phyloP scores from a whole-genome alignment of 64 coral and sea anemone genomes.

The Porites australiensis region DNA sequence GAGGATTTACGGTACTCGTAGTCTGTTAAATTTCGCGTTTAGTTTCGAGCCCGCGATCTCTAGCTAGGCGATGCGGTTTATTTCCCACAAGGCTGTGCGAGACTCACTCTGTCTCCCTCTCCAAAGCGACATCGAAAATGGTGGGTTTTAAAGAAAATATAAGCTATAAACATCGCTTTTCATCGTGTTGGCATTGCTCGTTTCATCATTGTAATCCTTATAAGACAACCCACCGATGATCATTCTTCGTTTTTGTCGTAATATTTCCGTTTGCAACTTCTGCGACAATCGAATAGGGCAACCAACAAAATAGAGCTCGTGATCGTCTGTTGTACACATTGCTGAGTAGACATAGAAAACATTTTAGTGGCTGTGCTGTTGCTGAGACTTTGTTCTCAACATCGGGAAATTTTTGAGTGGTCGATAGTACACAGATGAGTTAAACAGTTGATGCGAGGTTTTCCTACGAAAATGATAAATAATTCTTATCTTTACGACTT shows the following conservation, averaged over 20 bases:
- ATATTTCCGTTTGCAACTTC: not conserved
- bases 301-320: not conserved
- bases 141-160: conserved; percentile 57
- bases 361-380: not conserved
- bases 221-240: not conserved
- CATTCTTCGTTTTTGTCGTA: not conserved
- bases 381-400: not conserved
- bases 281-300: not conserved
- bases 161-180: conserved; percentile 60
- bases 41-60: conserved; percentile 11
- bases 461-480: too few species aligned
- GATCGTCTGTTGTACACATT: not conserved
- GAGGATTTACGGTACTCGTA: too few species aligned
- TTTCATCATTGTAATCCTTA: not conserved
- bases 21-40: too few species aligned
- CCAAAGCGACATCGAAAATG: conserved; percentile 76
- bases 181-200: conserved; percentile 35
- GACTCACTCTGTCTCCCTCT: conserved; percentile 25
- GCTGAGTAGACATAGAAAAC: not conserved
- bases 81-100: conserved; percentile 69
- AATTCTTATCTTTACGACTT: too few species aligned
- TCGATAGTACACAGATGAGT: not conserved
- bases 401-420: too few species aligned
- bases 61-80: not conserved
- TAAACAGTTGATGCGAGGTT: not conserved